These are phyloP conservation scores for Cryptosula pallasiana DNA, from an alignment of 2,888 invertebrate species.

Conservation along the genomic window DNA sequence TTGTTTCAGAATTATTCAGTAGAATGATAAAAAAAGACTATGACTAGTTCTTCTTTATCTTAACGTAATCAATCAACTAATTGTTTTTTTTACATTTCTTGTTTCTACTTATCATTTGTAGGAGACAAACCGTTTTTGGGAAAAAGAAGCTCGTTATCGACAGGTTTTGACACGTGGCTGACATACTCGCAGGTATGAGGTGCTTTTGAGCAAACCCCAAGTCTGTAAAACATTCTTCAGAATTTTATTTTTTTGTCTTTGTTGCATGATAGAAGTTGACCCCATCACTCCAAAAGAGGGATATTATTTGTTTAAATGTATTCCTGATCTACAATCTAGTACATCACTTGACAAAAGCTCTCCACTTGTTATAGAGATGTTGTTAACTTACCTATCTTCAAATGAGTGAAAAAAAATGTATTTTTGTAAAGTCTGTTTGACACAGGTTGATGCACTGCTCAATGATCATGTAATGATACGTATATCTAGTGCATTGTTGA, in stretches of 20 bases:
- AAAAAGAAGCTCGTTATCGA: background rate
- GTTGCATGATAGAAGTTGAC: too few relatives aligned
- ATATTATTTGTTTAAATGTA: too few relatives aligned
- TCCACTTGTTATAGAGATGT: too few relatives aligned
- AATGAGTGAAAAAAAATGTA: background rate
- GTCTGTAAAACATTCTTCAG: background rate
- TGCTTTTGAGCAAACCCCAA: background rate
- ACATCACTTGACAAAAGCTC: too few relatives aligned
- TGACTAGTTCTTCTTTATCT: too few relatives aligned
- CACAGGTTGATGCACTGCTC: background rate
- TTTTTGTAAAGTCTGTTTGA: background rate
- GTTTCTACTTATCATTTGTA: too few relatives aligned
- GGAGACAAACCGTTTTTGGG: background rate
- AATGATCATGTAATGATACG: background rate
- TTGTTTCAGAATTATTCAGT: too few relatives aligned
- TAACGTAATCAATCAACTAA: too few relatives aligned
- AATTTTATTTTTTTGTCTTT: background rate
- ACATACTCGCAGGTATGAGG: background rate
- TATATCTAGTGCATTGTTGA: background rate
- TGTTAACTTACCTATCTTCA: background rate
- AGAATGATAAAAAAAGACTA: too few relatives aligned
- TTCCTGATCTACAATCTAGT: too few relatives aligned
- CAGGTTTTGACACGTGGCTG: slow-evolving; percentile 18
- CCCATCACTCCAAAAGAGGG: too few relatives aligned
- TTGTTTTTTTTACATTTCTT: too few relatives aligned